These are phyloP conservation scores for Delphinus delphis DNA, from an alignment of 2,113 vertebrate species.

Conservation along the genomic window DNA sequence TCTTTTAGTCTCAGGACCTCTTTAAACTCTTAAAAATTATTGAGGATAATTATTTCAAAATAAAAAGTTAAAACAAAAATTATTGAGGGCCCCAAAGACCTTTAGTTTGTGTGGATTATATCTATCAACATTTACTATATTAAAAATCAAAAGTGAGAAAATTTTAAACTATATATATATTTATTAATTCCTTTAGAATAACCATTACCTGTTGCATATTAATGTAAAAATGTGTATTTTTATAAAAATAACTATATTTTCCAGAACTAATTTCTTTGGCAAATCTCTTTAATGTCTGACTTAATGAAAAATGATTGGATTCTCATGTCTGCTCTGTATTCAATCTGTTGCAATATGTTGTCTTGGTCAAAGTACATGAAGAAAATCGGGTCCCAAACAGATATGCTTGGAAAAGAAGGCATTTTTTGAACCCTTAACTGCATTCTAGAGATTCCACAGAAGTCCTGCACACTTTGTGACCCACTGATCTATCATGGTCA, in stretches of 20 bases:
- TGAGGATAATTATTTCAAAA: conserved; percentile 35
- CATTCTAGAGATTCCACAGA: background rate
- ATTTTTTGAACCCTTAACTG: background rate
- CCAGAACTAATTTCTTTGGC: background rate
- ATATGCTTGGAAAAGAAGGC: background rate
- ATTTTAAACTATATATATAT: background rate
- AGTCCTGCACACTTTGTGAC: background rate
- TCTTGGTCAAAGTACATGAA: background rate
- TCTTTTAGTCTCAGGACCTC: background rate
- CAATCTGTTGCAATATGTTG: background rate
- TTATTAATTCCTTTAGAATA: background rate
- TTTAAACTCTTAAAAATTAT: conserved; percentile 2
- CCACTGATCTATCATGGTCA: background rate
- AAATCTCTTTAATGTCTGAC: background rate
- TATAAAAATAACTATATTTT: background rate
- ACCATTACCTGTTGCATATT: background rate
- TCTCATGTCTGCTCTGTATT: background rate
- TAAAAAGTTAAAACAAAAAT: background rate
- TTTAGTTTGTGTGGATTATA: background rate
- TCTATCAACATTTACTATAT: background rate
- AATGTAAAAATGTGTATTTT: background rate
- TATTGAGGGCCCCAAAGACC: background rate
- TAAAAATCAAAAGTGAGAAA: conserved; percentile 8
- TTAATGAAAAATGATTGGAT: background rate
- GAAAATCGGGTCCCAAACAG: background rate